These are phyloP conservation scores for Meta bourneti DNA, from an alignment of 2,888 invertebrate genomes.

Conservation along the genomic window DNA sequence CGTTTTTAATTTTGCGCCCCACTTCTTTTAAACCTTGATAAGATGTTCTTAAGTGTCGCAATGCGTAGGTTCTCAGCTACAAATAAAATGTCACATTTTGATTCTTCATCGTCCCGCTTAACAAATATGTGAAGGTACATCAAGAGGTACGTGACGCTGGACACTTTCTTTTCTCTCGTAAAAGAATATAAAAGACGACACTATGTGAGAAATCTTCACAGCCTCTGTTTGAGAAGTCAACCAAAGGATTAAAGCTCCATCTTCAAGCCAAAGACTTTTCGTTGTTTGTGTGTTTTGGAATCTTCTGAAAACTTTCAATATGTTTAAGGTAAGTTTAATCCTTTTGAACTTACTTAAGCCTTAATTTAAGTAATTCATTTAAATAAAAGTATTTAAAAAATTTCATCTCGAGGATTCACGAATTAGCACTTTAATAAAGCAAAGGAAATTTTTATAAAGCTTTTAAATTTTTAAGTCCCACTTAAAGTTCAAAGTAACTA, in stretches of 20 bases:
- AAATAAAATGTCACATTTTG: slow-evolving; percentile 15
- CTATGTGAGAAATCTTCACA: background rate
- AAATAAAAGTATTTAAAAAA: too few species aligned
- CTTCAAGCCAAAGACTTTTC: background rate
- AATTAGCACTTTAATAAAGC: too few species aligned
- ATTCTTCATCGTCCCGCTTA: slow-evolving; percentile 21
- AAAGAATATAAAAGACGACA: slow-evolving; percentile 18
- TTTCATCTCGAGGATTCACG: too few species aligned
- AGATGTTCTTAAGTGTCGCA: background rate
- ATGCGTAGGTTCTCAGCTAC: background rate
- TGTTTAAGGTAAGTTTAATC: slow-evolving; percentile 16
- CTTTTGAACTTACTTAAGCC: background rate
- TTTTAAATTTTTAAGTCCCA: too few species aligned
- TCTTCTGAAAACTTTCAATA: background rate
- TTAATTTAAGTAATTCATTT: too few species aligned
- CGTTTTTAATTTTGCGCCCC: slow-evolving; percentile 23
- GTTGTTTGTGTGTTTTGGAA: background rate
- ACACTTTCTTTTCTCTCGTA: background rate
- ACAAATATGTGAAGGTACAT: background rate
- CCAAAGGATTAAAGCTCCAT: background rate
- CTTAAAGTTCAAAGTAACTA: too few species aligned
- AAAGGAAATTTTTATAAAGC: too few species aligned
- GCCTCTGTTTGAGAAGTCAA: slow-evolving; percentile 1
- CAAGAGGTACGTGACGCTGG: background rate
- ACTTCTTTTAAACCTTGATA: slow-evolving; percentile 22